phyloP scores from a whole-genome alignment of 2,113 vertebrate genomes.

The Hypomesus transpacificus region DNA sequence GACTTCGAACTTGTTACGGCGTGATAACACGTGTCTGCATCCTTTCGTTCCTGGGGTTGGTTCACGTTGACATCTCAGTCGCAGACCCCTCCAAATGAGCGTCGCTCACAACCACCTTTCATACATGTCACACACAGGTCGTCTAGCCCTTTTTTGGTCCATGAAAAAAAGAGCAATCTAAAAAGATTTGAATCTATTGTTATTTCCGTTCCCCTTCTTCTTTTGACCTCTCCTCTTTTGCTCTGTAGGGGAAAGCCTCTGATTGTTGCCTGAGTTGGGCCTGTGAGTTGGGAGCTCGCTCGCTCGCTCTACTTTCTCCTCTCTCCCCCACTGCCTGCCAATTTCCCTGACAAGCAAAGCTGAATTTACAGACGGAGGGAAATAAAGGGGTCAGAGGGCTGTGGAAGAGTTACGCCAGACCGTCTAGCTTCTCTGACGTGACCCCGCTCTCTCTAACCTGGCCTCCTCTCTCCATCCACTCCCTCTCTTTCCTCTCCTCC shows the following conservation, averaged over 20 bases:
- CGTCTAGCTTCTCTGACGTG: conserved; percentile 43
- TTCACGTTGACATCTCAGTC: no score
- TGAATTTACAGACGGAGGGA: conserved; percentile 52
- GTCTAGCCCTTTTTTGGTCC: no score
- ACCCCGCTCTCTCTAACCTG: not conserved
- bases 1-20: conserved; percentile 20
- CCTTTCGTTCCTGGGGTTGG: no score
- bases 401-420: conserved; percentile 48
- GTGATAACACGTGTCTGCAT: conserved; percentile 18
- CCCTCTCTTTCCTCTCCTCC: not conserved
- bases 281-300: not conserved
- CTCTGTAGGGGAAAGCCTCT: no score
- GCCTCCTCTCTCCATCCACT: not conserved
- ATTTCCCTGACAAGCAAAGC: conserved; percentile 72
- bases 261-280: no score
- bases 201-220: no score
- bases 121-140: no score
- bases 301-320: conserved; percentile 28
- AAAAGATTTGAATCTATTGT: no score
- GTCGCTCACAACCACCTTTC: no score
- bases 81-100: no score
- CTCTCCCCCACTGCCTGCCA: conserved; percentile 57
- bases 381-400: conserved; percentile 36
- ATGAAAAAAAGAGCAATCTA: no score
- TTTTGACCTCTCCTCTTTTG: no score